Evolutionary conservation across 2,113 vertebrate species (phyloP).

Genomic region (Mus spicilegus): DNA sequence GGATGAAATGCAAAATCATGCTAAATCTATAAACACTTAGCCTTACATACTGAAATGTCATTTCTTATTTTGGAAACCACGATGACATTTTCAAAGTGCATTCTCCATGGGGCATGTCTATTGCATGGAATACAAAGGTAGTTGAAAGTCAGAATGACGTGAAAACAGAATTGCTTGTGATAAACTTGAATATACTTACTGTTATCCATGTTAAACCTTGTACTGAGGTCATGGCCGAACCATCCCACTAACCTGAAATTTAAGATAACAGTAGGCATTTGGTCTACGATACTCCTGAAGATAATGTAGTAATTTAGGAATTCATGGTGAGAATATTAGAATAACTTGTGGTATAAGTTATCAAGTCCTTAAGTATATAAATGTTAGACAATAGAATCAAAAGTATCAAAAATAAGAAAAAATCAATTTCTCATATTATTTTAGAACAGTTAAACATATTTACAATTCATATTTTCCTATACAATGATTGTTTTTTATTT

Average conservation of each 20-base stretch:
- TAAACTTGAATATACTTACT: slow-evolving; percentile 86
- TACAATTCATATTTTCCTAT: not conserved
- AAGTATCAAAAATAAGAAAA: not conserved
- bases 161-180: slow-evolving; percentile 58
- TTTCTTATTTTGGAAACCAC: slow-evolving; percentile 72
- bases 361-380: not conserved
- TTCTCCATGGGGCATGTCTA: slow-evolving; percentile 40
- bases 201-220: slow-evolving; percentile 95
- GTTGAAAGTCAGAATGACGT: slow-evolving; percentile 32
- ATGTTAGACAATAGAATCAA: not conserved
- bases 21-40: slow-evolving; percentile 64
- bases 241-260: slow-evolving; percentile 92
- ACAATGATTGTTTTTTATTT: not conserved
- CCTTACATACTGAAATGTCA: slow-evolving; percentile 67
- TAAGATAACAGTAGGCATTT: slow-evolving; percentile 46
- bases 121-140: slow-evolving; percentile 36
- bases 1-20: slow-evolving; percentile 39
- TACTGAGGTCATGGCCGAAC: slow-evolving; percentile 95
- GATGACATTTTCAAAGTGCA: slow-evolving; percentile 72
- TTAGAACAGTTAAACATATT: not conserved
- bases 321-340: not conserved
- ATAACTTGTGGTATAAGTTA: not conserved
- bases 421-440: not conserved
- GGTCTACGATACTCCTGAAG: not conserved
- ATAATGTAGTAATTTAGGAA: slow-evolving; percentile 37